Percentiles rank a stretch among this genome's conserved stretches.
Conservation (phyloP, 1,140 invertebrate species). For the Campoletis sonorensis region DNA sequence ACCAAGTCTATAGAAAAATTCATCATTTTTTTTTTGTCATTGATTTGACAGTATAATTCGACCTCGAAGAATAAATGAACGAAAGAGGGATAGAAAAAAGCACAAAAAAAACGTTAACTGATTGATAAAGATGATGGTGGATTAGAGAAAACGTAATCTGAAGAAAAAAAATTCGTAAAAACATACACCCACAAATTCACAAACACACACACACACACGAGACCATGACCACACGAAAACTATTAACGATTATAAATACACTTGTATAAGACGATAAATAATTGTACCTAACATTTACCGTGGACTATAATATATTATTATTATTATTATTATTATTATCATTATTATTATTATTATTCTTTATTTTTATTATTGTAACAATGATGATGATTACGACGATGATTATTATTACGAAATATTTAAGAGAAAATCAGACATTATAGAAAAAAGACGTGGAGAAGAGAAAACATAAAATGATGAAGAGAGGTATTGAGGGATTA, state of each 20-base stretch:
- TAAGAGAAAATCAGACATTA: constrained; percentile 48
- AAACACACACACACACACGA: constrained; percentile 2
- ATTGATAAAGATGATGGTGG: constrained; percentile 49
- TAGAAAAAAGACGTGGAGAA: constrained; percentile 1
- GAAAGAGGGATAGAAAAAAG: not conserved
- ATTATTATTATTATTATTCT: too few species aligned
- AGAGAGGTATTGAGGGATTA: not conserved
- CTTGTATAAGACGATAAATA: constrained; percentile 64
- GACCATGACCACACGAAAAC: constrained; percentile 13
- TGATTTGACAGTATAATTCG: not conserved
- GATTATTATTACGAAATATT: constrained; percentile 58
- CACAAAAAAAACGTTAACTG: constrained; percentile 57
- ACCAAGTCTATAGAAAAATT: not conserved
- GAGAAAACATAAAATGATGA: not conserved
- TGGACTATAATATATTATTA: constrained; percentile 53
- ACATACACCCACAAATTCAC: not conserved
- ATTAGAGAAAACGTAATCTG: constrained; percentile 13
- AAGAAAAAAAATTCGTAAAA: not conserved
- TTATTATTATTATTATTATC: constrained; percentile 48
- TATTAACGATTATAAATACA: constrained; percentile 58
- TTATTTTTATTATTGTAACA: too few species aligned
- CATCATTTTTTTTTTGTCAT: not conserved
- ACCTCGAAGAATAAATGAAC: not conserved
- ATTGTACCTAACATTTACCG: constrained; percentile 33
- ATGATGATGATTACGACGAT: constrained; percentile 42